Conservation (phyloP, 2,888 invertebrate genomes). For the Adineta ricciae region DNA sequence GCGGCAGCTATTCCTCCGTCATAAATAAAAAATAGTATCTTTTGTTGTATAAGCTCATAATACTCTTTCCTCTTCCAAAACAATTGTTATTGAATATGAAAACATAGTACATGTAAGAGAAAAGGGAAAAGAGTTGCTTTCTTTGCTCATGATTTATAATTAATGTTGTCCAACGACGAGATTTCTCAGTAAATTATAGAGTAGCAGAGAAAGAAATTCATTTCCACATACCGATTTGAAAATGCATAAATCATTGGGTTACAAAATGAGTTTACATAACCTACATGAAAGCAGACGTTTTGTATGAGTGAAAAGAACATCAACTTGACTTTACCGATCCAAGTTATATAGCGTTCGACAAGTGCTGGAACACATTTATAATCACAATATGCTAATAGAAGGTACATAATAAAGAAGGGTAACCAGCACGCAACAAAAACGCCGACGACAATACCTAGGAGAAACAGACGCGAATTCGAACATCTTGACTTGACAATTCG, state of each 20-base stretch:
- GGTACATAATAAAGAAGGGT: slow-evolving; percentile 34
- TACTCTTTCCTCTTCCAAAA: no score
- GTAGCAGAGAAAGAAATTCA: no score
- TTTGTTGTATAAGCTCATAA: no score
- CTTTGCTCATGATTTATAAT: no score
- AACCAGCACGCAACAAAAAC: slow-evolving; percentile 32
- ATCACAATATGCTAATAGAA: background rate
- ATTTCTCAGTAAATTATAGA: background rate
- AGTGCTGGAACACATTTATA: background rate
- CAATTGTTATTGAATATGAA: no score
- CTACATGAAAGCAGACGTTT: background rate
- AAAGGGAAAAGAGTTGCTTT: no score
- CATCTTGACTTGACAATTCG: background rate
- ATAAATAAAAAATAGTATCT: no score
- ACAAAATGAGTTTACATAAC: slow-evolving; percentile 30
- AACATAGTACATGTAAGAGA: no score
- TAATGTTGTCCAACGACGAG: no score
- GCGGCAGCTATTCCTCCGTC: no score
- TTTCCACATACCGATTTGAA: slow-evolving; percentile 24
- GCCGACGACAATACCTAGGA: background rate
- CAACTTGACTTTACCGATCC: slow-evolving; percentile 24
- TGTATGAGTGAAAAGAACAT: background rate
- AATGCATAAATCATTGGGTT: slow-evolving; percentile 33
- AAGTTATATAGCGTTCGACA: slow-evolving; percentile 29
- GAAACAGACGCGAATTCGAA: background rate